These are phyloP conservation scores for Dasypolia templi DNA, from an alignment of 2,888 invertebrate genomes.

Conservation along the genomic window DNA sequence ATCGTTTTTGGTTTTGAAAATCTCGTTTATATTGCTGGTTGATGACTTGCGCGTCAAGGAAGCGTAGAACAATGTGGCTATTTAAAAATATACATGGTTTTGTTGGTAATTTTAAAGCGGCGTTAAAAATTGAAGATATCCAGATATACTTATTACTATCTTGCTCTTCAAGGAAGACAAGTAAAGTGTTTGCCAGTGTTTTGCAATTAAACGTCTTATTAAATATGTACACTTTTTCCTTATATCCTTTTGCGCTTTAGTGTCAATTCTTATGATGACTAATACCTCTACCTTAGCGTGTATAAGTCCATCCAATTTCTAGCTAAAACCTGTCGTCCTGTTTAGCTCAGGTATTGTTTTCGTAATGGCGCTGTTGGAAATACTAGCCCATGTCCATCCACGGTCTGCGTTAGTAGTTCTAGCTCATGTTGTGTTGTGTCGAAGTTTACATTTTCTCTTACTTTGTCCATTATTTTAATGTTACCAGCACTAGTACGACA, in stretches of 20 bases:
- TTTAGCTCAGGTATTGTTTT: conserved; percentile 48
- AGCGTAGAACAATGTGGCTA: not conserved
- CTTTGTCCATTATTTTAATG: conserved; percentile 17
- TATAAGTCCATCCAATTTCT: conserved; percentile 10
- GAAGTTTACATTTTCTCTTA: conserved; percentile 9
- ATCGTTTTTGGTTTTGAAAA: not conserved
- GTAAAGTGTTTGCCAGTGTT: not conserved
- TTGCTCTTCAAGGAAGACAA: not conserved
- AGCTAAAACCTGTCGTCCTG: conserved; percentile 47
- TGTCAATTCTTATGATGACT: conserved; percentile 33
- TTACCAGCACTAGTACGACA: not conserved
- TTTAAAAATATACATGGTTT: not conserved
- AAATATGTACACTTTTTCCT: conserved; percentile 30
- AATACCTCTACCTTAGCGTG: conserved; percentile 14
- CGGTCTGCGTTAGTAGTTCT: conserved; percentile 24
- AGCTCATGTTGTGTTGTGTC: conserved; percentile 13
- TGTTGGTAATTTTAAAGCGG: not conserved
- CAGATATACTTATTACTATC: not conserved
- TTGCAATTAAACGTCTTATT: not conserved
- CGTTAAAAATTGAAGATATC: no score
- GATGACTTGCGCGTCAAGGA: not conserved
- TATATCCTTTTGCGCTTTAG: conserved; percentile 16
- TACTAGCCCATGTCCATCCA: conserved; percentile 48
- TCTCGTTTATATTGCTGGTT: not conserved
- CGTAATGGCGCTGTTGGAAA: conserved; percentile 43